Base-by-base conservation (phyloP, 2,888 invertebrate genomes). In the Deladenus siricidicola region DNA sequence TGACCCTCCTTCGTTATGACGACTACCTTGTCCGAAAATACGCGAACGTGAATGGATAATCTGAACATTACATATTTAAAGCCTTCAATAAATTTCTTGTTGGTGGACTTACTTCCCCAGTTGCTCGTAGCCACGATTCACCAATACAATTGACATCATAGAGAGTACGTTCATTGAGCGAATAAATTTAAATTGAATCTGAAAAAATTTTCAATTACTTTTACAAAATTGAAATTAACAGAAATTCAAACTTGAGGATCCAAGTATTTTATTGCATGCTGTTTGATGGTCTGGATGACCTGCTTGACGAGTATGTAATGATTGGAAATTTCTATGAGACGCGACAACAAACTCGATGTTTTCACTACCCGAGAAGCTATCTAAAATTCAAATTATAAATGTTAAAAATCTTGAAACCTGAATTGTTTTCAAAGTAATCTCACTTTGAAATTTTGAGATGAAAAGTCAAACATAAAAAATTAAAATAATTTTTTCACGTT, bases 281-380 rank as follows among this genome's bases (percentile, higher is more conserved):
- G 47, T 24, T 66, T 62, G 3, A 73, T 56, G 10, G 65, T 66
- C 3, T 66, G 60, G 10, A 66, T 29, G 0, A 65, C 63, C 52
- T 69, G 56, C 53, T 68, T 62, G 4, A 70, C 63, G 1, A 76
- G 62, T 1, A 64, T 57, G 47, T 75, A 74, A 52, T 76, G 76
- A 8, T 62, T 58, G 10, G 75, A 61, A 1, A 69, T 60, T 1
- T 60, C 54, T 10, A 71, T 66, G 56, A 75, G 58, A 24, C 68
- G 64, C 14, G 66, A n/a, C 1, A 53, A 3, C 24, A 53, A 30
- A 53, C 30, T 34, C n/a, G 53, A 6, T 14, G 14, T 3, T 34
- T n/a, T 53, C 8, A 24, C 21, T 4, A 21, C 44, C 0, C 71
- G 65, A 17, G 61, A 53, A 6, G 65, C 67, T 43, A 74, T 74